phyloP scores from a whole-genome alignment of 2,113 vertebrate genomes.

The Chaenogobius annularis region DNA sequence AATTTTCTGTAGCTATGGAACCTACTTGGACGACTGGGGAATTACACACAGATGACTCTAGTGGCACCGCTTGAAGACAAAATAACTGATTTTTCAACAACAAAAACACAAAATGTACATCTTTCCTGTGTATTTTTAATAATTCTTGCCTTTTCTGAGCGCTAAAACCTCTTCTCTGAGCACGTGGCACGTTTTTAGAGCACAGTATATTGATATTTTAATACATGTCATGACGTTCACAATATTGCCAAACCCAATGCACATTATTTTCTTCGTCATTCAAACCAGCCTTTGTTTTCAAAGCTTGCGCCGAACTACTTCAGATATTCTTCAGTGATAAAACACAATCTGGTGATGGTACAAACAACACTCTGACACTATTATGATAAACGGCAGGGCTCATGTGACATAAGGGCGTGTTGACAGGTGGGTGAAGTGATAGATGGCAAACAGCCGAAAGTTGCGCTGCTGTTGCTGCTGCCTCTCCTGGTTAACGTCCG shows the following conservation, averaged over 20 bases:
- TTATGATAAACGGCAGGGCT: not conserved
- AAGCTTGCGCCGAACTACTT: not conserved
- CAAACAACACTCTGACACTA: not conserved
- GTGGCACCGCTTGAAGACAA: no score
- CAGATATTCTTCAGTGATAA: not conserved
- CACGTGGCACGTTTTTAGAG: no score
- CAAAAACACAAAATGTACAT: no score
- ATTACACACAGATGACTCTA: no score
- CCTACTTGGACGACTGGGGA: no score
- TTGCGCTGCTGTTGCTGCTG: not conserved
- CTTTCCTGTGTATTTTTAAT: no score
- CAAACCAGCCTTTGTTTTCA: not conserved
- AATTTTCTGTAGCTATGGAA: no score
- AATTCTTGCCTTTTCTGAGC: no score
- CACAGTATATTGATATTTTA: no score
- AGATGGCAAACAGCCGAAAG: not conserved
- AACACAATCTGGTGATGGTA: not conserved
- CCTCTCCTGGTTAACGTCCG: not conserved
- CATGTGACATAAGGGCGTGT: slow-evolving; percentile 6
- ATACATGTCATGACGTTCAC: not conserved
- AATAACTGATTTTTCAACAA: no score
- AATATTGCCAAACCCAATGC: no score
- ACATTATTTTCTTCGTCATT: not conserved
- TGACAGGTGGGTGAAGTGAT: not conserved
- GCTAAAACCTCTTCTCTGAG: no score